A percentile compares a stretch with the other conserved stretches of the same genome.
Evolutionary conservation across 92 coral and sea anemone genomes (phyloP).

Genomic region (Phymanthus crucifer): DNA sequence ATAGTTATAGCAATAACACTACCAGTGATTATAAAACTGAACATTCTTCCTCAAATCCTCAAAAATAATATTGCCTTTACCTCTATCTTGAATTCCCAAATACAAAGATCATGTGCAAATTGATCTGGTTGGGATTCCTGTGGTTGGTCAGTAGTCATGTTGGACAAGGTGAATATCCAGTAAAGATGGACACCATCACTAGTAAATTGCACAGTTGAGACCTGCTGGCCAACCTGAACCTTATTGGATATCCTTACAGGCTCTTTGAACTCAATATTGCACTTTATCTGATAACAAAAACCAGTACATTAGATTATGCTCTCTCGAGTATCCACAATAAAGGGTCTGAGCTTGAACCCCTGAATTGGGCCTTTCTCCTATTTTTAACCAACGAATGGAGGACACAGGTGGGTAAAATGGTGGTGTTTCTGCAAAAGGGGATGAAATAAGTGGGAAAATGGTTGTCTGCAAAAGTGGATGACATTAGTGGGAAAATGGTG

Average conservation of each 20-base stretch:
- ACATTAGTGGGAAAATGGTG: too few relatives aligned
- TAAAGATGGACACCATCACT: slow-evolving; percentile 74
- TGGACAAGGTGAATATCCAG: slow-evolving; percentile 52
- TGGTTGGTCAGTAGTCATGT: slow-evolving; percentile 15
- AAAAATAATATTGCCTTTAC: slow-evolving; percentile 11
- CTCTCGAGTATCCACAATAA: too few relatives aligned
- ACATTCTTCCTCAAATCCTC: not conserved
- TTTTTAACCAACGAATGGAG: too few relatives aligned
- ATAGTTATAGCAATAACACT: too few relatives aligned
- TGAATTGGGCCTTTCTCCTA: too few relatives aligned
- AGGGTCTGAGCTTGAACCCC: too few relatives aligned
- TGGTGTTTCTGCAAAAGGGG: too few relatives aligned
- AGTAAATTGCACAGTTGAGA: slow-evolving; percentile 54
- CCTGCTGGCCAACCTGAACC: not conserved
- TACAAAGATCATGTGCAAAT: slow-evolving; percentile 41
- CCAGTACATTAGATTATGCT: not conserved
- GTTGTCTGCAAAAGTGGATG: too few relatives aligned
- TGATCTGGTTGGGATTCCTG: slow-evolving; percentile 14
- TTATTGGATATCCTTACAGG: not conserved
- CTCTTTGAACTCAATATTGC: slow-evolving; percentile 17
- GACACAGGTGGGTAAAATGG: too few relatives aligned
- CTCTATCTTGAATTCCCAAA: slow-evolving; percentile 61
- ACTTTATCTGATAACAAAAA: slow-evolving; percentile 16
- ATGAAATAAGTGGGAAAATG: too few relatives aligned
- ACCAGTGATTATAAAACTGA: too few relatives aligned